Evolutionary conservation across 2,797 vertebrate species (phyloP).

Genomic region (Crenichthys baileyi): DNA sequence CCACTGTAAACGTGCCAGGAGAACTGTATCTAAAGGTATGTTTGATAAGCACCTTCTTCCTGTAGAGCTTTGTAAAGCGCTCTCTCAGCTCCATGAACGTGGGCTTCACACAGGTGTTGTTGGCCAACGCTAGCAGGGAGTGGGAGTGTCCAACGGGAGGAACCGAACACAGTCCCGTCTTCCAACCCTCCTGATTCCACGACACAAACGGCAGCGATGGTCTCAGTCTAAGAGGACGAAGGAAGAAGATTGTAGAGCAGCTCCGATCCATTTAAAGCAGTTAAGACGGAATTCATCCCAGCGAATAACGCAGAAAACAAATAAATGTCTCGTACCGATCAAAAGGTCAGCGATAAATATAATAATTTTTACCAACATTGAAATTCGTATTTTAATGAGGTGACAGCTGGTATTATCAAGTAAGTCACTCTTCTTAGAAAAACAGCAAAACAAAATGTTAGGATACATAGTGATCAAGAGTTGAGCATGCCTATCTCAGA

Average conservation of each 20-base stretch:
- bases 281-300: neutral
- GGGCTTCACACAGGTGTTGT: conserved; percentile 92
- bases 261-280: neutral
- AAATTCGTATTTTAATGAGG: too few species aligned
- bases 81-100: conserved; percentile 88
- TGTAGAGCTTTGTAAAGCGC: conserved; percentile 90
- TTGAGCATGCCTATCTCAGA: too few species aligned
- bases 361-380: too few species aligned
- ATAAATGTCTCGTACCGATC: neutral
- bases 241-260: neutral
- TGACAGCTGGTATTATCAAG: too few species aligned
- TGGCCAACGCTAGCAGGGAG: conserved; percentile 92
- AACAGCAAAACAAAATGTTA: too few species aligned
- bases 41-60: conserved; percentile 85
- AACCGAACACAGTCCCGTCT: conserved; percentile 92
- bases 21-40: neutral
- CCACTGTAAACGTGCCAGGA: neutral
- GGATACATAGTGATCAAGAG: too few species aligned
- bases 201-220: conserved; percentile 89
- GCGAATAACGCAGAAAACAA: neutral
- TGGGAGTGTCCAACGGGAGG: conserved; percentile 92
- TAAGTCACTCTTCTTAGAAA: too few species aligned
- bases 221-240: conserved; percentile 81
- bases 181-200: conserved; percentile 99
- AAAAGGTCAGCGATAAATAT: neutral